Evolutionary conservation across 2,888 invertebrate species (phyloP), one percentile per base, ranked within the genome.

Genomic region (Hypercompe scribonia): DNA sequence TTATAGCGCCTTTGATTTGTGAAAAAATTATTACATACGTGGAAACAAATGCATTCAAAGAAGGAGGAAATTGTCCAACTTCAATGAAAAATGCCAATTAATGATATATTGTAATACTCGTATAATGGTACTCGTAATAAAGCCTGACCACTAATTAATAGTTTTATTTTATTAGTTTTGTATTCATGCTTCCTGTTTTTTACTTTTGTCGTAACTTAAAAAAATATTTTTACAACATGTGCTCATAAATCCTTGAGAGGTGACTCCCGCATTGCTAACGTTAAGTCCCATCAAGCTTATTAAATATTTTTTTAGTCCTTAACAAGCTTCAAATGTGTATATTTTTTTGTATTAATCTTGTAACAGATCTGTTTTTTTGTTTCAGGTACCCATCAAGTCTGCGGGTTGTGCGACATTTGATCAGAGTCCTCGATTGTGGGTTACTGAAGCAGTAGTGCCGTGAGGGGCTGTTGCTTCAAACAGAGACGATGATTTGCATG

Each of bases 401-500:
- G 39, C 50, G 24, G 46, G 34, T 39, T 46, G 33, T 36, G 31
- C 61, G 33, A 34, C n/a, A 33, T 31, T 15, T n/a, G 63, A 61
- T 36, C 8, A 21, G 13, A 50, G 11, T 18, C 28, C 1, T 61
- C 28, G 7, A 15, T 61, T 61, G 61, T 18, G 31, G 31, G 3
- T 61, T 28, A 31, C 31, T 61, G 61, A 61, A 58, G 68, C 36
- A 31, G 11, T 39, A 10, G 33, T 21, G 46, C 28, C 28, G 46
- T 31, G 31, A 46, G 21, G 66, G 66, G 46, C 42, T 42, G 66
- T 46, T 66, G 42, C 66, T 46, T 10, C 46, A 63, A 58, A 36
- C 18, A 21, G 36, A 33, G 24, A 74, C 7, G 39, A 75, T 91
- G 91, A 89, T 91, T 86, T 90, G 90, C 77, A 88, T 91, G 87